Conservation (phyloP, 1,140 invertebrate species). For the Lamellibrachia luymesi region DNA sequence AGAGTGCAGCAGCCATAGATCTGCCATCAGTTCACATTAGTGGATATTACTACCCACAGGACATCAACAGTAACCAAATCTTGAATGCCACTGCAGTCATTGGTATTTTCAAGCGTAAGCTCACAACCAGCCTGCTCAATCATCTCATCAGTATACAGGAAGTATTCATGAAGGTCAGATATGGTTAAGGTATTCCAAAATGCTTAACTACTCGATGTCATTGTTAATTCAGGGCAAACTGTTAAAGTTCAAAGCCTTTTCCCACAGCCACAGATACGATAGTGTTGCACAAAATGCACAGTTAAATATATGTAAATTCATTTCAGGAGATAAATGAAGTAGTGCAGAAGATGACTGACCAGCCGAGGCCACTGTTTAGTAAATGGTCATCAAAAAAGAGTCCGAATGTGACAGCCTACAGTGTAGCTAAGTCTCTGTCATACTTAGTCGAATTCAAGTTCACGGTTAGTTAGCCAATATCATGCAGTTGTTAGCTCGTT, state of each 20-base stretch:
- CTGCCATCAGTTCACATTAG: conserved; percentile 87
- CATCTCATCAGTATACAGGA: conserved; percentile 98
- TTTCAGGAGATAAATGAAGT: conserved; percentile 91
- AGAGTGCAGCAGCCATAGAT: conserved; percentile 87
- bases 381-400: conserved; percentile 57
- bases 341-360: conserved; percentile 92
- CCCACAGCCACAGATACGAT: no score
- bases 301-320: neutral
- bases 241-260: no score
- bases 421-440: conserved; percentile 74
- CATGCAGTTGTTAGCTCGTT: no score
- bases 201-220: no score
- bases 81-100: conserved; percentile 89
- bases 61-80: conserved; percentile 83
- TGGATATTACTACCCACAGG: conserved; percentile 70
- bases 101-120: conserved; percentile 90
- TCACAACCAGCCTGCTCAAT: conserved; percentile 95
- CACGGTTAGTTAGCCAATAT: conserved; percentile 25
- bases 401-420: conserved; percentile 18
- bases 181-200: neutral
- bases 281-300: no score
- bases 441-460: conserved; percentile 83
- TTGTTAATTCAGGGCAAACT: no score
- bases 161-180: conserved; percentile 86
- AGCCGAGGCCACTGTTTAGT: conserved; percentile 86